These are phyloP conservation scores for Tinea semifulvella DNA, from an alignment of 2,888 invertebrate genomes.

Conservation along the genomic window DNA sequence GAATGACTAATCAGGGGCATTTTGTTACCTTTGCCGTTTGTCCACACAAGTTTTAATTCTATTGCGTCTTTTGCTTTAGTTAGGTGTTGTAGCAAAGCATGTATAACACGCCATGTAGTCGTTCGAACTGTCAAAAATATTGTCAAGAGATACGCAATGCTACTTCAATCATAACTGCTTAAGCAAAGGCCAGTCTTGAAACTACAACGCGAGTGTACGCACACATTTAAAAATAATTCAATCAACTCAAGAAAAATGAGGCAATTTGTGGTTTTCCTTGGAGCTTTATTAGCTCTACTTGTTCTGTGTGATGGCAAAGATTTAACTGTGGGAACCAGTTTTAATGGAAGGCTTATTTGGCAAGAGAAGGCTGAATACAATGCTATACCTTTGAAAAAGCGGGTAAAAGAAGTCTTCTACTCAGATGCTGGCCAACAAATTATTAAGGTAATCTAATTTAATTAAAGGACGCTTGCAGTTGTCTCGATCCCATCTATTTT, in stretches of 20 bases:
- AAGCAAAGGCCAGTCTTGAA: conserved; percentile 33
- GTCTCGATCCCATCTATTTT: too few species aligned
- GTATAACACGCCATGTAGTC: too few species aligned
- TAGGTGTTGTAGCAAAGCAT: too few species aligned
- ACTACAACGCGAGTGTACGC: conserved; percentile 31
- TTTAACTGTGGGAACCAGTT: conserved; percentile 53
- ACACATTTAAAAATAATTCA: conserved; percentile 19
- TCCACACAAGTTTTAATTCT: too few species aligned
- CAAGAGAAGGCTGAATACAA: conserved; percentile 55
- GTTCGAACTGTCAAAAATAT: too few species aligned
- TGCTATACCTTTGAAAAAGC: conserved; percentile 51
- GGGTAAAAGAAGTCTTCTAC: conserved; percentile 55
- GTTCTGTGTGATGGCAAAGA: conserved; percentile 43
- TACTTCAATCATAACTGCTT: too few species aligned
- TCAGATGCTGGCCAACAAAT: conserved; percentile 54
- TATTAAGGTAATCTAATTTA: conserved; percentile 50
- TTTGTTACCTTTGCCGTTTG: too few species aligned
- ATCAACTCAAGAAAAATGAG: conserved; percentile 50
- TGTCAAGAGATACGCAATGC: too few species aligned
- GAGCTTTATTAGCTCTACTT: conserved; percentile 37
- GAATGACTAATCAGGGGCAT: too few species aligned
- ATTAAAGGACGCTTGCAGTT: too few species aligned
- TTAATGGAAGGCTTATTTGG: conserved; percentile 44
- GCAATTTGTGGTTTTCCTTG: conserved; percentile 32
- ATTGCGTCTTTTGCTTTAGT: too few species aligned